A percentile compares a stretch with the other conserved stretches of the same genome.
These are phyloP conservation scores for Penaeus indicus DNA, from an alignment of 1,140 invertebrate genomes.

Conservation along the genomic window DNA sequence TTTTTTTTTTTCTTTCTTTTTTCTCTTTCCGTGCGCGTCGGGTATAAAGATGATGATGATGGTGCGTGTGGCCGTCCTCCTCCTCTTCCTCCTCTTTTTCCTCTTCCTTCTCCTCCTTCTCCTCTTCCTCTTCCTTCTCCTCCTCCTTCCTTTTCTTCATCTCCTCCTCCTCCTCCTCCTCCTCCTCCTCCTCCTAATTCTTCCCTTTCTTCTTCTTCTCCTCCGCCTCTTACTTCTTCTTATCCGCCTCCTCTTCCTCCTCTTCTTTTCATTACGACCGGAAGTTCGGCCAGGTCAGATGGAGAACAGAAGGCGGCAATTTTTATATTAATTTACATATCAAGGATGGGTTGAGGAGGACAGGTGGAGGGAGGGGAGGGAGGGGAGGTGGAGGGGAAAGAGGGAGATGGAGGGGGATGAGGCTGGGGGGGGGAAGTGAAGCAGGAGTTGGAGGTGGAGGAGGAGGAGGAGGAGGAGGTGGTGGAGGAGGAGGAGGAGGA, in stretches of 20 bases:
- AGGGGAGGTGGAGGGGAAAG: not conserved
- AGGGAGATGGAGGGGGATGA: too few species aligned
- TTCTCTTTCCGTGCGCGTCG: too few species aligned
- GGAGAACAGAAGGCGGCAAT: not conserved
- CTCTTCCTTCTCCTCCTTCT: not conserved
- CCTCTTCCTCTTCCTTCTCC: not conserved
- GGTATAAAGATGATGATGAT: too few species aligned
- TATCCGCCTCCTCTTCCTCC: not conserved
- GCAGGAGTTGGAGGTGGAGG: not conserved
- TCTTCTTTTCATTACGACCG: not conserved
- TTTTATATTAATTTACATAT: constrained; percentile 20
- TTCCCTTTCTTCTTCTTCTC: not conserved
- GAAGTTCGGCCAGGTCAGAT: not conserved
- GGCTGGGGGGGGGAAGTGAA: not conserved
- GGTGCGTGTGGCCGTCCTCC: too few species aligned
- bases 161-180: not conserved
- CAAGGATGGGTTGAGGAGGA: not conserved
- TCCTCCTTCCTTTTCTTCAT: not conserved
- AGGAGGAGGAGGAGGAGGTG: not conserved
- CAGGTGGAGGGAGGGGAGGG: too few species aligned
- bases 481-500: not conserved
- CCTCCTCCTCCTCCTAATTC: not conserved
- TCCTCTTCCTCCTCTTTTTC: not conserved
- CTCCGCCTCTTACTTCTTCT: not conserved
- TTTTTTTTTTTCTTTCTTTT: not conserved